Evolutionary conservation across 2,888 invertebrate species (phyloP).

Genomic region (Allolobophora icterica): DNA sequence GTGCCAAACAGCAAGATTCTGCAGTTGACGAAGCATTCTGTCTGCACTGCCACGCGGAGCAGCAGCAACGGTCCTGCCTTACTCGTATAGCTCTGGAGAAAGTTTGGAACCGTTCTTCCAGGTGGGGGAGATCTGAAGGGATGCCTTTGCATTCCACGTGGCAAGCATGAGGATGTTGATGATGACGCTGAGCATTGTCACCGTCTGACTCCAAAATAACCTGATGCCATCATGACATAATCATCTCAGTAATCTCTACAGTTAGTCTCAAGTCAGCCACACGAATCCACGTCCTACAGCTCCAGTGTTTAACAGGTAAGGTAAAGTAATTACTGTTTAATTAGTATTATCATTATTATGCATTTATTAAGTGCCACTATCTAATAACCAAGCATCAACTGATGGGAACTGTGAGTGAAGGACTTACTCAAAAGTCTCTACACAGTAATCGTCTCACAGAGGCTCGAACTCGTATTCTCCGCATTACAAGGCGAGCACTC

Average conservation of each 20-base stretch:
- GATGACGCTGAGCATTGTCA: slow-evolving; percentile 48
- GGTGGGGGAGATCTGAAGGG: slow-evolving; percentile 32
- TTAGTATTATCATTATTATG: no score
- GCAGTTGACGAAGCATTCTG: neutral
- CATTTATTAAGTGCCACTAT: neutral
- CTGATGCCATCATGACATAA: slow-evolving; percentile 37
- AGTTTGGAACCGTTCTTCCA: slow-evolving; percentile 34
- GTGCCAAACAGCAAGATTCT: neutral
- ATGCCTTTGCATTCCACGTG: slow-evolving; percentile 51
- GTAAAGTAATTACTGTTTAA: neutral
- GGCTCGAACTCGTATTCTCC: no score
- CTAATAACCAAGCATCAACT: neutral
- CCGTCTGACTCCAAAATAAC: slow-evolving; percentile 48
- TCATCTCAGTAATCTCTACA: neutral
- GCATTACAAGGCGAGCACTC: no score
- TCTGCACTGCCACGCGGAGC: neutral
- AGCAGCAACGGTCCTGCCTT: neutral
- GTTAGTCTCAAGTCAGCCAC: neutral
- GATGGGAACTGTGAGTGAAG: no score
- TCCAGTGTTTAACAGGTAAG: neutral
- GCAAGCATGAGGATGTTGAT: slow-evolving; percentile 51
- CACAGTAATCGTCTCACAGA: no score
- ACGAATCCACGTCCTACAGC: neutral
- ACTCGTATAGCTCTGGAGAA: slow-evolving; percentile 39
- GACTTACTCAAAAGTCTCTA: no score